Evolutionary conservation across 2,797 vertebrate genomes (phyloP).

Genomic region (Cossypha niveicapilla): DNA sequence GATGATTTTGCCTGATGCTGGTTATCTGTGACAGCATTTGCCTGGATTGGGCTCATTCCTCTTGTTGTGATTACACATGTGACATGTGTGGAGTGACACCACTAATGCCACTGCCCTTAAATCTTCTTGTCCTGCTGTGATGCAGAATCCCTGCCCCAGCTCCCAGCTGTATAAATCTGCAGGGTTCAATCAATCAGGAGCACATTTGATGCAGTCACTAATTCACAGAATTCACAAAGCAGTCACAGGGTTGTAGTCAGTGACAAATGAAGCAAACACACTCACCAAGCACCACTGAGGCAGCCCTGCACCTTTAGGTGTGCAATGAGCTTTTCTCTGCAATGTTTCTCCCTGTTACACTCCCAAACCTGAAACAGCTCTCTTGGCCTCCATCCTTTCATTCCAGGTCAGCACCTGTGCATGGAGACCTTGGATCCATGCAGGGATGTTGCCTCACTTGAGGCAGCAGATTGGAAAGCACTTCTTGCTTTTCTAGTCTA

Average conservation of each 20-base stretch:
- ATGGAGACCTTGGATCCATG: neutral
- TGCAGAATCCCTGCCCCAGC: neutral
- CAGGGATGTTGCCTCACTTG: neutral
- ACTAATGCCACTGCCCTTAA: neutral
- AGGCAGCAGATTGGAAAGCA: neutral
- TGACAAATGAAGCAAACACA: neutral
- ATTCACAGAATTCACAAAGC: neutral
- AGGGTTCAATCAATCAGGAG: neutral
- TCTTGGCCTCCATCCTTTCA: neutral
- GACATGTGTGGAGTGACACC: neutral
- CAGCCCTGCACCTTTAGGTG: neutral
- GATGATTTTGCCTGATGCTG: neutral
- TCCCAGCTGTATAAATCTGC: neutral
- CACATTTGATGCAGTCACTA: neutral
- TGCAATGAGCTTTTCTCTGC: neutral
- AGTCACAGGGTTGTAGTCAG: neutral
- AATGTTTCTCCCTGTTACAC: too few relatives aligned
- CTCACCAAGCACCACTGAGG: fast-evolving
- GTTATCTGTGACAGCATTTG: neutral
- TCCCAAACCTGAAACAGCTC: neutral
- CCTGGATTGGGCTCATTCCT: neutral
- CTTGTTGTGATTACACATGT: neutral
- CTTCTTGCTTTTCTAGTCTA: neutral
- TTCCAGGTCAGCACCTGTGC: neutral
- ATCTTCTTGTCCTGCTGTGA: neutral